phyloP scores from a whole-genome alignment of 2,888 invertebrate species.

The Monoplex corrugatus region DNA sequence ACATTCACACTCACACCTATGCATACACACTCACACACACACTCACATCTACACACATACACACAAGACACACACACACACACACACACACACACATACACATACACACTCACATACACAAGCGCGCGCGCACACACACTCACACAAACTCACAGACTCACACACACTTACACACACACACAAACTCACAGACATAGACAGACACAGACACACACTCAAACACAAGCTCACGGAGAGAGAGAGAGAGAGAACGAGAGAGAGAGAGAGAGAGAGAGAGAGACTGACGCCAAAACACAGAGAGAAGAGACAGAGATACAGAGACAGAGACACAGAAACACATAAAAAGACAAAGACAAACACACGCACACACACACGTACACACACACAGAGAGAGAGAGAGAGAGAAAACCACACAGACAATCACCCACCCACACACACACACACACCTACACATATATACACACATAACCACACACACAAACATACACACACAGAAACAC shows the following conservation, averaged over 20 bases:
- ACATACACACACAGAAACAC: constrained; percentile 6
- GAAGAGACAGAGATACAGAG: not conserved
- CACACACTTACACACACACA: not conserved
- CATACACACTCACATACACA: not conserved
- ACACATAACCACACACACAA: constrained; percentile 5
- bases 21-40: not conserved
- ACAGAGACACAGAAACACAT: not conserved
- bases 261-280: not conserved
- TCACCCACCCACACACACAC: not conserved
- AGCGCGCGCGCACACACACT: constrained; percentile 9
- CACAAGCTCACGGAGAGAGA: constrained; percentile 4
- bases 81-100: not conserved
- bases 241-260: constrained; percentile 12
- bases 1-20: constrained; percentile 21
- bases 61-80: not conserved
- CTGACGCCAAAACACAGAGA: not conserved
- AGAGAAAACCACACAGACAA: constrained; percentile 4
- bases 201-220: not conserved
- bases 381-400: constrained; percentile 25
- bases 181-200: not conserved
- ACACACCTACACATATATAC: not conserved
- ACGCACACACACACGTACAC: constrained; percentile 16
- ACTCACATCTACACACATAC: not conserved
- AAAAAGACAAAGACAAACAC: not conserved
- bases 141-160: constrained; percentile 9